Percentiles rank a stretch among this genome's conserved stretches.
Conservation (phyloP, 30 jellyfish, hydroid and myxozoan species). For the Pseudorhiza aurosa region DNA sequence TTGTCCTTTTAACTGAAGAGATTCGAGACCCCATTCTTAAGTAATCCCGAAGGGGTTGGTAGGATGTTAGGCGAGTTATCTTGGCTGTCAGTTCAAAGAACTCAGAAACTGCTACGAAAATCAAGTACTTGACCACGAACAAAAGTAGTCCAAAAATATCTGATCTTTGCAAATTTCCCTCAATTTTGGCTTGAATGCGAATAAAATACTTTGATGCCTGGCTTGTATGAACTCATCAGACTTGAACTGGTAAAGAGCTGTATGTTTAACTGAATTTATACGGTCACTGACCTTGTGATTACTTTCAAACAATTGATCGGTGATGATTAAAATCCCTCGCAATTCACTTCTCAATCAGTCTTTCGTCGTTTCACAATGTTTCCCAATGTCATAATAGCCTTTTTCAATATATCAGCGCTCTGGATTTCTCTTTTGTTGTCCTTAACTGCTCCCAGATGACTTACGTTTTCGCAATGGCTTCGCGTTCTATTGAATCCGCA, state of each 20-base stretch:
- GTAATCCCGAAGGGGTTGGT: slow-evolving; percentile 95
- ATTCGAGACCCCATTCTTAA: slow-evolving; percentile 99
- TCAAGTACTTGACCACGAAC: slow-evolving; percentile 35
- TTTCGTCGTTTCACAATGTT: slow-evolving; percentile 20
- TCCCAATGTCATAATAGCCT: slow-evolving; percentile 12
- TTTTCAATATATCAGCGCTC: slow-evolving; percentile 26
- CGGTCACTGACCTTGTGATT: slow-evolving; percentile 61
- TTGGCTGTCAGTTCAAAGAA: slow-evolving; percentile 81
- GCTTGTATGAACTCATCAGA: slow-evolving; percentile 55
- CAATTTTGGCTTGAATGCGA: slow-evolving; percentile 41
- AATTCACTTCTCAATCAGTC: slow-evolving; percentile 20
- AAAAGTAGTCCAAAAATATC: slow-evolving; percentile 24
- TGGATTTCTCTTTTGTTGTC: slow-evolving; percentile 8
- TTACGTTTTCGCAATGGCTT: slow-evolving; percentile 19
- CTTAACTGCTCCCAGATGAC: slow-evolving; percentile 44
- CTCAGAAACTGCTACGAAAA: slow-evolving; percentile 27
- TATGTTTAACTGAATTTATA: slow-evolving; percentile 64
- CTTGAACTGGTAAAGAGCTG: slow-evolving; percentile 35
- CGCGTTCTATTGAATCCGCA: slow-evolving; percentile 6
- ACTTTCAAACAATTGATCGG: slow-evolving; percentile 45
- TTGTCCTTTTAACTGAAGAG: slow-evolving; percentile 89
- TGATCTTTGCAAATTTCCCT: slow-evolving; percentile 26
- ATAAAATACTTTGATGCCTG: slow-evolving; percentile 2
- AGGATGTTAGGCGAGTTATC: slow-evolving; percentile 98
- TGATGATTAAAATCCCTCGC: slow-evolving; percentile 45